Evolutionary conservation across 2,888 invertebrate species (phyloP).

Genomic region (Tiphia femorata): DNA sequence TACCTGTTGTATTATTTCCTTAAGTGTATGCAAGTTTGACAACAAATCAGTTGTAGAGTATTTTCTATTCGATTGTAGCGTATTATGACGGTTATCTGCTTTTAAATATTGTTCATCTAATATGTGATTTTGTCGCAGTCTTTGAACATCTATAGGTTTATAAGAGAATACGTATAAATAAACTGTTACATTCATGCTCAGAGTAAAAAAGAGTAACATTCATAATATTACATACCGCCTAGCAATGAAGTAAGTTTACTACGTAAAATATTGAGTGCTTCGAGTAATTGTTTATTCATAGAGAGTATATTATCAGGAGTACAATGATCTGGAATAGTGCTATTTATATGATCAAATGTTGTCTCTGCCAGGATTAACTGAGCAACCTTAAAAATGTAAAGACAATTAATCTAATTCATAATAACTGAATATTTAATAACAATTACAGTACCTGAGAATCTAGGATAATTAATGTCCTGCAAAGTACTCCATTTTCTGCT

Average conservation of each 20-base stretch:
- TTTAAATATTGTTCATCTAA: conserved; percentile 76
- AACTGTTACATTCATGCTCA: neutral
- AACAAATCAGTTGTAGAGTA: conserved; percentile 70
- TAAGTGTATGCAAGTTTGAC: conserved; percentile 44
- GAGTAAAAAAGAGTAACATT: neutral
- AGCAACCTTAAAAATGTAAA: conserved; percentile 17
- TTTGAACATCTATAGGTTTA: conserved; percentile 70
- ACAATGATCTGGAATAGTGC: conserved; percentile 42
- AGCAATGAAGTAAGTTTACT: conserved; percentile 49
- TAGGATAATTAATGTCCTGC: conserved; percentile 82
- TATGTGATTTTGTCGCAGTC: conserved; percentile 77
- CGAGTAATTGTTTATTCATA: conserved; percentile 50
- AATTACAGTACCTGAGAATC: conserved; percentile 71
- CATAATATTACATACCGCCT: conserved; percentile 41
- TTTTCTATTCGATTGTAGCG: conserved; percentile 71
- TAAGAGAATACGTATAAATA: neutral
- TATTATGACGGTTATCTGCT: conserved; percentile 71
- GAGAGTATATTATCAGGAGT: conserved; percentile 45
- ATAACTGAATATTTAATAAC: neutral
- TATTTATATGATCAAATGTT: conserved; percentile 14
- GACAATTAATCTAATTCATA: neutral
- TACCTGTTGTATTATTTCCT: conserved; percentile 72
- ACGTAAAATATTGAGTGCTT: conserved; percentile 41
- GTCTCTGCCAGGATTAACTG: conserved; percentile 19
- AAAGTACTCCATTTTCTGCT: conserved; percentile 83